Evolutionary conservation across 2,888 invertebrate species (phyloP).

Genomic region (Phorcus lineatus): DNA sequence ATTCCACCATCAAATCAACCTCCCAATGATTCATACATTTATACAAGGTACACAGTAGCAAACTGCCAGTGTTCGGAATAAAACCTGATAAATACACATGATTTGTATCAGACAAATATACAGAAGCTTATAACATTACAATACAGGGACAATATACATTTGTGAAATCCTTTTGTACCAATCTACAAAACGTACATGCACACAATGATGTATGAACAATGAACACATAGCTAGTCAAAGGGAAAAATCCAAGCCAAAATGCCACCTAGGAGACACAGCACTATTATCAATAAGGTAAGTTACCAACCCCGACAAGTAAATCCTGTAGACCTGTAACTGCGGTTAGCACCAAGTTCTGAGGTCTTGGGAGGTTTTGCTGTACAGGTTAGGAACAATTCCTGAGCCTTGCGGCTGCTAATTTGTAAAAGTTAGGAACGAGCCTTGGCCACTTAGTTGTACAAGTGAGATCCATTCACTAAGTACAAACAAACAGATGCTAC

Average conservation of each 20-base stretch:
- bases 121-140: slow-evolving; percentile 14
- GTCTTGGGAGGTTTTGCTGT: too few relatives aligned
- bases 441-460: too few relatives aligned
- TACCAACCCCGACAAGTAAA: too few relatives aligned
- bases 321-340: too few relatives aligned
- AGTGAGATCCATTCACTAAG: too few relatives aligned
- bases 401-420: too few relatives aligned
- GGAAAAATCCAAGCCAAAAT: slow-evolving; percentile 5
- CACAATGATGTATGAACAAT: slow-evolving; percentile 6
- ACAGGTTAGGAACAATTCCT: too few relatives aligned
- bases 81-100: slow-evolving; percentile 22
- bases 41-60: neutral
- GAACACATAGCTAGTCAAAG: slow-evolving; percentile 11
- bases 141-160: slow-evolving; percentile 3
- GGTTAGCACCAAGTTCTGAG: too few relatives aligned
- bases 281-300: neutral
- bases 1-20: neutral
- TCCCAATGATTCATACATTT: slow-evolving; percentile 6
- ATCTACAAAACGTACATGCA: slow-evolving; percentile 10
- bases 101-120: slow-evolving; percentile 22
- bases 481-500: too few relatives aligned
- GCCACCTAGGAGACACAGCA: neutral
- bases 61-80: neutral
- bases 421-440: too few relatives aligned
- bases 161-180: slow-evolving; percentile 1